Conservation (phyloP, 2,888 invertebrate genomes). For the Corbicula japonica region DNA sequence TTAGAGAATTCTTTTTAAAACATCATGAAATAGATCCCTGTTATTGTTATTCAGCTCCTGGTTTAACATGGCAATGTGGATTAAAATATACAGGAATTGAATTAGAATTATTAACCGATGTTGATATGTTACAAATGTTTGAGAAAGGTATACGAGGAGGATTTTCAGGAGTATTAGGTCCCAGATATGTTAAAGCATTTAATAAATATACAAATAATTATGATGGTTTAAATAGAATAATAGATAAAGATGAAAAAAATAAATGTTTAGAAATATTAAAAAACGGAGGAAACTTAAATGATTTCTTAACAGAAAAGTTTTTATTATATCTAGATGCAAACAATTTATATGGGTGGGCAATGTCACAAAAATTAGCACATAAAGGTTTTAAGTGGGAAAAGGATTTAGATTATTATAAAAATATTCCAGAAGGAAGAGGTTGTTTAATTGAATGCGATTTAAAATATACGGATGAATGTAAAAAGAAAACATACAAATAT, state of each 20-base stretch:
- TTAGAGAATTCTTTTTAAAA: conserved; percentile 26
- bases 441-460: conserved; percentile 39
- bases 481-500: conserved; percentile 24
- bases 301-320: conserved; percentile 17
- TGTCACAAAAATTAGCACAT: conserved; percentile 37
- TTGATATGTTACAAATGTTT: conserved; percentile 47
- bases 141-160: conserved; percentile 52
- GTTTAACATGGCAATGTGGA: conserved; percentile 53
- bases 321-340: conserved; percentile 37
- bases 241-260: conserved; percentile 32
- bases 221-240: conserved; percentile 21
- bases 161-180: conserved; percentile 45
- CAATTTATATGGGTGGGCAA: conserved; percentile 44
- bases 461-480: conserved; percentile 38
- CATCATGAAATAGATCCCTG: conserved; percentile 31
- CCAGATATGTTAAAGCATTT: conserved; percentile 49
- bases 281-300: too few species aligned
- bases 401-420: conserved; percentile 15
- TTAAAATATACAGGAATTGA: conserved; percentile 55
- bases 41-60: conserved; percentile 39
- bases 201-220: conserved; percentile 31
- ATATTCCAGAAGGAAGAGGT: conserved; percentile 36
- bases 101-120: conserved; percentile 55
- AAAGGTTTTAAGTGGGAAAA: conserved; percentile 35
- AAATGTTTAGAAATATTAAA: too few species aligned